Evolutionary conservation across 2,113 vertebrate species (phyloP), one percentile per base, ranked within the genome.

Genomic region (Prunella himalayana): DNA sequence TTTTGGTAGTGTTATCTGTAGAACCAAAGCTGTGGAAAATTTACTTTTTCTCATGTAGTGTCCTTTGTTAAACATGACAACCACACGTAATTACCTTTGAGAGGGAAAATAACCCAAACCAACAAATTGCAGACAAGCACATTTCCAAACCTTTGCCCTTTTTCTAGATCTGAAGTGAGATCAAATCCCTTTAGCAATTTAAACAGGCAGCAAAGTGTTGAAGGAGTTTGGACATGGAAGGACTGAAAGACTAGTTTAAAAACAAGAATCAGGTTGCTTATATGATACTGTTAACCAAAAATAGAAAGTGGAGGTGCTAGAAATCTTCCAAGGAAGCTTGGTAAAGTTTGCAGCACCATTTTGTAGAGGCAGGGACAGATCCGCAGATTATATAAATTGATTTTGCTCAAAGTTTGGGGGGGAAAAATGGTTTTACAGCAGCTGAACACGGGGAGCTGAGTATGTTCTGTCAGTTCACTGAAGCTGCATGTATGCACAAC

Each of bases 311-410:
- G 57, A 92, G 69, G 82, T 94, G 94, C 92, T 86, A 91, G 73
- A 86, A 95, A 90, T 88, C 76, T 79, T 92, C 59, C 44, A 56
- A 75, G 69, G 60, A 82, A 96, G 64, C 79, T 89, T 90, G 72
- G 76, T 88, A 90, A 90, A 90, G 37, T 96, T 89, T 97, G 69
- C 83, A 82, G 73, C 61, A 89, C 86, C 41, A 15, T 89, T 96
- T 96, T 70, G 11, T 61, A 90, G 72, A 82, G 80, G 28, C 35
- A 33, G 51, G 68, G 69, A 57, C 44, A 75, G 51, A 83, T 71
- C 44, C 7, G 9, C 54, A 84, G 72, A 71, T 92, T 90, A 88
- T 69, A 84, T 86, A 92, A 94, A 92, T 71, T 0, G 0, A 78
- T 90, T 80, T 15, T 78, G 28, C 82, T 84, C 72, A 65, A 64